Evolutionary conservation across 1,140 invertebrate genomes (phyloP), one percentile per base, ranked within the genome.

Genomic region (Aradophagus sp.): DNA sequence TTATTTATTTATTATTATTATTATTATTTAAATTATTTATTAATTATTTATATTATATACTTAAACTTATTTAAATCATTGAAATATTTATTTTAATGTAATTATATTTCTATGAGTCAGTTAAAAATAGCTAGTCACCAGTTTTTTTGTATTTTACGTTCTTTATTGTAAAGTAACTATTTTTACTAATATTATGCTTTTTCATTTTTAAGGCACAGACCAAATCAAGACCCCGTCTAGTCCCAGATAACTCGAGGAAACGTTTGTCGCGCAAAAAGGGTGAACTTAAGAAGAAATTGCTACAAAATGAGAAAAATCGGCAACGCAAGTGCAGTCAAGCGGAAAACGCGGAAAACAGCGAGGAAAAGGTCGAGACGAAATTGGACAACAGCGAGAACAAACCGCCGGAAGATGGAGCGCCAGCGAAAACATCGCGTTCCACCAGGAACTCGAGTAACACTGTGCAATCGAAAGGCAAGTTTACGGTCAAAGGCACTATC

Each of bases 251-350:
- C 34, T 58, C 75, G 5, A 77, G 59, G 2, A 76, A 77, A 5
- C 73, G 73, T 13, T 69, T 82, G 10, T 73, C 80, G 2, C 70
- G 75, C 3, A 84, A 77, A 32, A 86, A 85, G 35, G 77, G 79
- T 0, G 81, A 66, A 1, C 45, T 84, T 4, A 78, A 79, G 23
- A 85, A 86, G 34, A 80, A 85, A 32, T 32, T 86, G 17, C 42
- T 86, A 48, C 83, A 85, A 41, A 83, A 85, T 31, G 84, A 83
- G 16, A 84, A 85, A 31, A 83, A 77, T 29, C 76, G 80, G 14
- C 81, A 84, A 13, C 77, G 81, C 1, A 83, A 84, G 19, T 77
- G 80, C 4, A 81, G 74, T 45, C 71, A 79, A 8, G 67, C 67
- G 7, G 79, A 84, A 41, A 82, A 81, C 29, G 71, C 74, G 0